Conservation (phyloP, 2,113 vertebrate genomes). For the Tragelaphus buxtoni region DNA sequence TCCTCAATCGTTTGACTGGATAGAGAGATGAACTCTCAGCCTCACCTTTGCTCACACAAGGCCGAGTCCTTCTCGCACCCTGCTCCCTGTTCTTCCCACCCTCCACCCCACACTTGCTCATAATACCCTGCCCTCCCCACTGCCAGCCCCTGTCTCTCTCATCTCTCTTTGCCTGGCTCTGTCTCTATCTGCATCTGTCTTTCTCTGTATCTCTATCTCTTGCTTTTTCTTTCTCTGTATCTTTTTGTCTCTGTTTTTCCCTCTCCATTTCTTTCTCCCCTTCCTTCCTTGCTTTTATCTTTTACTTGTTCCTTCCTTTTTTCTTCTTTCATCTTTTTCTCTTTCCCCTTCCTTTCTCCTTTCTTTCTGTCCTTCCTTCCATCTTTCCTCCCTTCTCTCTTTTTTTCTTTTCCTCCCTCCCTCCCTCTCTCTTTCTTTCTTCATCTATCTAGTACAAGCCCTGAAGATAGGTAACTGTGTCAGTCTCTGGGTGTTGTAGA, state of each 20-base stretch:
- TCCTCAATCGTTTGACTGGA: neutral
- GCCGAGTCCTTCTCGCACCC: neutral
- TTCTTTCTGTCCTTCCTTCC: too few relatives aligned
- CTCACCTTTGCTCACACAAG: neutral
- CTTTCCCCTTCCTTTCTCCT: neutral
- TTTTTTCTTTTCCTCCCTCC: neutral
- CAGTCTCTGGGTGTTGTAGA: neutral
- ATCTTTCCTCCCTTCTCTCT: neutral
- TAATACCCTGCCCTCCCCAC: neutral
- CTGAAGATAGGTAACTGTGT: neutral
- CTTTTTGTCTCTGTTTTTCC: neutral
- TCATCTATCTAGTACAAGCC: neutral
- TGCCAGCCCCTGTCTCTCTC: neutral
- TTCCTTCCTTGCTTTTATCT: neutral
- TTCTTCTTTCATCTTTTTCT: neutral
- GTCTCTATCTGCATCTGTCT: neutral
- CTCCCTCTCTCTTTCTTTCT: neutral
- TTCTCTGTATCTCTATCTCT: neutral
- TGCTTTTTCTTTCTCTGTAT: neutral
- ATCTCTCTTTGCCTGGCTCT: neutral
- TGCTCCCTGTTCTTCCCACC: accelerated
- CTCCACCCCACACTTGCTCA: too few relatives aligned
- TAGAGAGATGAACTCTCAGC: neutral
- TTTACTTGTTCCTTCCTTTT: neutral
- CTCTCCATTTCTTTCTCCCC: neutral